phyloP scores from a whole-genome alignment of 2,888 invertebrate genomes.

The Acanthosepion pharaonis region DNA sequence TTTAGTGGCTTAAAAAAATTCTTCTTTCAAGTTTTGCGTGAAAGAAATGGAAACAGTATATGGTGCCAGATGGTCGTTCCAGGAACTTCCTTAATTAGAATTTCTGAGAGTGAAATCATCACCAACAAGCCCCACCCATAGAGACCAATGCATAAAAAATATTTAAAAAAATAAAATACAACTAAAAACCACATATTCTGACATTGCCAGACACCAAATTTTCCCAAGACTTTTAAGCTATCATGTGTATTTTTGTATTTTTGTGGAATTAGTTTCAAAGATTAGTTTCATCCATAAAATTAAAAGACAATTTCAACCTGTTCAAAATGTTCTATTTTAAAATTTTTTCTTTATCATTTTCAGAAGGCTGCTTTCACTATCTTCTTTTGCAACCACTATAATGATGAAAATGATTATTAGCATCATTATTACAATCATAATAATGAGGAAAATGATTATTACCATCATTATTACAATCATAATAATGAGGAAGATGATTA shows the following conservation, averaged over 20 bases:
- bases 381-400: too few relatives aligned
- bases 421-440: too few relatives aligned
- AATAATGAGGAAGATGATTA: too few relatives aligned
- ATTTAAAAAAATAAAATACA: neutral
- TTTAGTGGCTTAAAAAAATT: neutral
- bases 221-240: neutral
- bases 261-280: neutral
- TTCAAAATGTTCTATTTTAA: too few relatives aligned
- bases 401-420: too few relatives aligned
- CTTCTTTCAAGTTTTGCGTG: neutral
- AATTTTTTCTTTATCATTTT: too few relatives aligned
- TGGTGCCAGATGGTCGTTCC: conserved; percentile 21
- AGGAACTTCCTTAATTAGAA: conserved; percentile 22
- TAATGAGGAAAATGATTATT: too few relatives aligned
- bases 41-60: neutral
- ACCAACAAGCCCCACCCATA: too few relatives aligned
- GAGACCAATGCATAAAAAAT: neutral
- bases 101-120: neutral
- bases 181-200: neutral
- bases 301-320: too few relatives aligned
- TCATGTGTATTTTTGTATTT: neutral
- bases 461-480: too few relatives aligned
- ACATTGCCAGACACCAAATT: neutral
- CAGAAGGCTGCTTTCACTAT: too few relatives aligned
- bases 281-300: neutral